phyloP scores from a whole-genome alignment of 2,888 invertebrate species.

The Muscina levida region DNA sequence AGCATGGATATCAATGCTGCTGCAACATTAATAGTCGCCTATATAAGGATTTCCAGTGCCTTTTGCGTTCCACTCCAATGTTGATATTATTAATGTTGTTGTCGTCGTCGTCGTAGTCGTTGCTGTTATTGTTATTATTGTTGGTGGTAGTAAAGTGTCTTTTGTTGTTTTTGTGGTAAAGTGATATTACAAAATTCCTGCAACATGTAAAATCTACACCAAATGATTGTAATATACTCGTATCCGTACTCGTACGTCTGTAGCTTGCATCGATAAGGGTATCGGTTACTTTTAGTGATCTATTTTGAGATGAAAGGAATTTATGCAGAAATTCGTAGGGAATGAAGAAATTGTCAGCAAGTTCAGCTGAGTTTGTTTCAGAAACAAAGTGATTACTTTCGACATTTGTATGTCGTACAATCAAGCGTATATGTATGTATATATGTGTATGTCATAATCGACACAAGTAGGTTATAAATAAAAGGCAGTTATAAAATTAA shows the following conservation, averaged over 20 bases:
- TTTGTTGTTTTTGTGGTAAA: slow-evolving; percentile 46
- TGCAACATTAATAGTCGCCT: slow-evolving; percentile 60
- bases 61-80: neutral
- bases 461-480: no score
- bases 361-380: no score
- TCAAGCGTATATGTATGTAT: no score
- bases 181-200: slow-evolving; percentile 65
- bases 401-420: no score
- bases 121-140: no score
- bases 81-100: neutral
- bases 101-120: no score
- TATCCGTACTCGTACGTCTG: no score
- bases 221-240: slow-evolving; percentile 23
- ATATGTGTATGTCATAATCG: no score
- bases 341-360: slow-evolving; percentile 17
- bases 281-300: slow-evolving; percentile 52
- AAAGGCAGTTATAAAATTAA: no score
- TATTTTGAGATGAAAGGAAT: slow-evolving; percentile 31
- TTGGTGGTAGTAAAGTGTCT: slow-evolving; percentile 13
- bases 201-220: slow-evolving; percentile 52
- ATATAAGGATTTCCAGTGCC: slow-evolving; percentile 62
- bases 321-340: slow-evolving; percentile 32
- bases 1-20: slow-evolving; percentile 14
- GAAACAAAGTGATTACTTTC: no score
- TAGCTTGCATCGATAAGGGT: neutral